phyloP scores from a whole-genome alignment of 2,888 invertebrate species.

The Iselma pallidipennis region DNA sequence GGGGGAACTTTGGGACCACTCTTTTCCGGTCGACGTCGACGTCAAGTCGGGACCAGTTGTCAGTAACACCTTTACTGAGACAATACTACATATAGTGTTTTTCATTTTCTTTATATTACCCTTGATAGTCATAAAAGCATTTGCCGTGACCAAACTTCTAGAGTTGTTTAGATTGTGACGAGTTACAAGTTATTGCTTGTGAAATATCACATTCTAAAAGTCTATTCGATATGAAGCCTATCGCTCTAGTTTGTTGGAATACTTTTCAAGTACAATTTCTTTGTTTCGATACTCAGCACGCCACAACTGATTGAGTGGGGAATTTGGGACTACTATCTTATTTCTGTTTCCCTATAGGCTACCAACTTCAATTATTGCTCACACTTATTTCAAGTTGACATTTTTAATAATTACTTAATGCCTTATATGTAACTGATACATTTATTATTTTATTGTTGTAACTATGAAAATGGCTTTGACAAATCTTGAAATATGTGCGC shows the following conservation, averaged over 20 bases:
- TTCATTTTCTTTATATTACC: slow-evolving; percentile 90
- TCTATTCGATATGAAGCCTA: slow-evolving; percentile 51
- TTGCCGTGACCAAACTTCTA: slow-evolving; percentile 81
- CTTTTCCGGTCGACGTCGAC: slow-evolving; percentile 50
- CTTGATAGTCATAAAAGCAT: slow-evolving; percentile 84
- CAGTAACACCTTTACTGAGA: slow-evolving; percentile 54
- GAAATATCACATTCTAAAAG: slow-evolving; percentile 51
- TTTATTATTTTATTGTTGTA: no score
- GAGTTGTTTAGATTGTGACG: slow-evolving; percentile 57
- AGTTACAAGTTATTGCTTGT: slow-evolving; percentile 43
- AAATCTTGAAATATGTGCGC: slow-evolving; percentile 46
- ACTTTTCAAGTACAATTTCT: slow-evolving; percentile 56
- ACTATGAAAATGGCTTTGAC: slow-evolving; percentile 35
- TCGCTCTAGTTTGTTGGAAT: slow-evolving; percentile 52
- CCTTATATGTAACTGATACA: no score
- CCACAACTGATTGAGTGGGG: slow-evolving; percentile 56
- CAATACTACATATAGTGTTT: slow-evolving; percentile 67
- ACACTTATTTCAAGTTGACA: slow-evolving; percentile 38
- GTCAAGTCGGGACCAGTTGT: slow-evolving; percentile 51
- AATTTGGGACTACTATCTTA: slow-evolving; percentile 50
- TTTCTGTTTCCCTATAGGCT: slow-evolving; percentile 43
- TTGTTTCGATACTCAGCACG: slow-evolving; percentile 52
- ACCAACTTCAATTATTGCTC: slow-evolving; percentile 50
- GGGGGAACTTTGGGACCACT: slow-evolving; percentile 36
- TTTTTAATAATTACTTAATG: not conserved